Conservation (phyloP, 2,888 invertebrate species). For the Artemia sinica region DNA sequence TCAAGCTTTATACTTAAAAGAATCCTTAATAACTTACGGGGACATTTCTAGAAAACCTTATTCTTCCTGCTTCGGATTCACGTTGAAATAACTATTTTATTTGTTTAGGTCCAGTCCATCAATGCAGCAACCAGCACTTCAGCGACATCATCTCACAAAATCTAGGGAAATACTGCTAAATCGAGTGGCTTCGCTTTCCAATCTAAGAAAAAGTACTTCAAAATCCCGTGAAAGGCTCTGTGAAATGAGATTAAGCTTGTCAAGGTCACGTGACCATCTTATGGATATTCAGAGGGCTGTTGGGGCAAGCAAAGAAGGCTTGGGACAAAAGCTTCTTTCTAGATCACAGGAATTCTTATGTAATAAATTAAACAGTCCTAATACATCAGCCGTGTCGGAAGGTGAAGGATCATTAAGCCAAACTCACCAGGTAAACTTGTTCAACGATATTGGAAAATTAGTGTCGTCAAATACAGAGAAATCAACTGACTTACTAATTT, state of each 20-base stretch:
- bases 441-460: not conserved
- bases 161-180: conserved; percentile 38
- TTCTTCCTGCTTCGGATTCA: no score
- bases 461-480: not conserved
- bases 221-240: conserved; percentile 31
- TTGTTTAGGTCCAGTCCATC: conserved; percentile 6
- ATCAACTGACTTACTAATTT: not conserved
- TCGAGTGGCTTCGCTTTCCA: conserved; percentile 30
- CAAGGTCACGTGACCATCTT: conserved; percentile 29
- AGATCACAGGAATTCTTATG: conserved; percentile 36
- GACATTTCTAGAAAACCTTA: no score
- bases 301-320: conserved; percentile 33
- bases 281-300: conserved; percentile 16
- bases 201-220: conserved; percentile 27
- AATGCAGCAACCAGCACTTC: conserved; percentile 24
- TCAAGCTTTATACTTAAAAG: no score
- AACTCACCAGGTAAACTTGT: conserved; percentile 9
- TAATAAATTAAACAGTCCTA: conserved; percentile 1
- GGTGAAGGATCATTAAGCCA: conserved; percentile 2
- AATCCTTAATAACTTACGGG: no score
- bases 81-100: not conserved
- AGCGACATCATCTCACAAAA: conserved; percentile 36
- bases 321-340: conserved; percentile 35
- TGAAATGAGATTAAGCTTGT: conserved; percentile 25
- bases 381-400: not conserved